Percentiles rank a stretch among this genome's conserved stretches.
Evolutionary conservation across 53 echinoderm and acorn worm genomes (phyloP).

Genomic region (Holothuria leucospilota): DNA sequence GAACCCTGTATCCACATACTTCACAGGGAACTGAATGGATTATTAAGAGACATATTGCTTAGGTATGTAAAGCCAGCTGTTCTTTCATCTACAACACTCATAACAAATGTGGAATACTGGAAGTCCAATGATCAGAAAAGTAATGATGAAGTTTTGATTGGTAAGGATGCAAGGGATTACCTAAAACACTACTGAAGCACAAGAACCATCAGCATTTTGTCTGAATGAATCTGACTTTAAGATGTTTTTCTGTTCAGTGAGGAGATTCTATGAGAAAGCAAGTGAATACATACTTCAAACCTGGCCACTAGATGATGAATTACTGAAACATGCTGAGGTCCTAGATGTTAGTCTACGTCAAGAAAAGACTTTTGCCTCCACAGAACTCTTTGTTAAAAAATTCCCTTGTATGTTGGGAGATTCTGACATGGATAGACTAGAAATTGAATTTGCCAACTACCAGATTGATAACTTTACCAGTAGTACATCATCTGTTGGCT

Average conservation of each 20-base stretch:
- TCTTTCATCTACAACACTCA: conserved; percentile 6
- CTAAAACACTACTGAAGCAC: conserved; percentile 1
- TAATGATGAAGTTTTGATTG: conserved; percentile 58
- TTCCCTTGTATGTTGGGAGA: conserved; percentile 44
- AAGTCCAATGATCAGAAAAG: conserved; percentile 40
- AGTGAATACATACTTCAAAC: conserved; percentile 51
- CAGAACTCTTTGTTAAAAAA: conserved; percentile 41
- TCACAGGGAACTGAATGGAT: conserved; percentile 48
- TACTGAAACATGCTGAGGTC: conserved; percentile 23
- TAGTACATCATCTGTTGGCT: conserved; percentile 4
- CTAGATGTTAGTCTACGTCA: conserved; percentile 20
- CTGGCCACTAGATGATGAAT: conserved; percentile 4
- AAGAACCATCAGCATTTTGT: conserved; percentile 3
- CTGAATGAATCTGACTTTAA: conserved; percentile 8
- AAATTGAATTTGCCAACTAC: conserved; percentile 57
- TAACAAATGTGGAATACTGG: conserved; percentile 11
- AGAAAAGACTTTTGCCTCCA: conserved; percentile 16
- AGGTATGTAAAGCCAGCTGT: conserved; percentile 47
- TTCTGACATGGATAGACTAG: conserved; percentile 37
- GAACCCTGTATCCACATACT: conserved; percentile 65
- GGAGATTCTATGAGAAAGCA: conserved; percentile 36
- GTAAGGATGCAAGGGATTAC: conserved; percentile 53
- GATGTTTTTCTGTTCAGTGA: conserved; percentile 37
- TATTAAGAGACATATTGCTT: conserved; percentile 40
- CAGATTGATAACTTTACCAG: conserved; percentile 22